These are phyloP conservation scores for Rhizoglyphus robini DNA, from an alignment of 1,140 invertebrate species.

Conservation along the genomic window DNA sequence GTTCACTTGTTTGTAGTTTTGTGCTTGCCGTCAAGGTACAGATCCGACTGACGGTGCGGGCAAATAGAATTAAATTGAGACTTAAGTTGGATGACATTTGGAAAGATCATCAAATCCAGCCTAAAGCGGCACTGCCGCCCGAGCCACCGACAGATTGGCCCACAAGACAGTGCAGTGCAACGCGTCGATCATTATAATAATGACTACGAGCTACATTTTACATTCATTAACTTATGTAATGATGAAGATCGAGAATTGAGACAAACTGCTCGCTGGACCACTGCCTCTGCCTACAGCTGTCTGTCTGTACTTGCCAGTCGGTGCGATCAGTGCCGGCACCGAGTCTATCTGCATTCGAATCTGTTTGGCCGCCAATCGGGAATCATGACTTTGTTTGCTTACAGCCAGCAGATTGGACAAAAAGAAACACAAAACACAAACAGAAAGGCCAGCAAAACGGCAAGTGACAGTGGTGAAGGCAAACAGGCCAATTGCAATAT, in stretches of 20 bases:
- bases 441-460: not conserved
- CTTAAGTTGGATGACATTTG: slow-evolving; percentile 2
- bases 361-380: not conserved
- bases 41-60: no score
- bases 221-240: slow-evolving; percentile 11
- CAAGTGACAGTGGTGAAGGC: slow-evolving; percentile 1
- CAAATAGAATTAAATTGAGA: slow-evolving; percentile 3
- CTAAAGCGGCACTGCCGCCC: not conserved
- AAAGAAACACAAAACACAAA: not conserved
- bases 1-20: not conserved
- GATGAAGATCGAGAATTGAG: not conserved
- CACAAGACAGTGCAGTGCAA: no score
- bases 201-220: not conserved
- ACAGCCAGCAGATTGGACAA: not conserved
- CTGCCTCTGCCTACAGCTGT: not conserved
- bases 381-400: slow-evolving; percentile 5
- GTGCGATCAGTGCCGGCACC: not conserved
- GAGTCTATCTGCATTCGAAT: not conserved
- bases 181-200: slow-evolving; percentile 11
- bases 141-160: not conserved
- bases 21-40: no score
- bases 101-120: slow-evolving; percentile 7
- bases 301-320: not conserved
- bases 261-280: not conserved
- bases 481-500: not conserved